Conservation (phyloP, 1,140 invertebrate species). For the Epicauta chinensis region DNA sequence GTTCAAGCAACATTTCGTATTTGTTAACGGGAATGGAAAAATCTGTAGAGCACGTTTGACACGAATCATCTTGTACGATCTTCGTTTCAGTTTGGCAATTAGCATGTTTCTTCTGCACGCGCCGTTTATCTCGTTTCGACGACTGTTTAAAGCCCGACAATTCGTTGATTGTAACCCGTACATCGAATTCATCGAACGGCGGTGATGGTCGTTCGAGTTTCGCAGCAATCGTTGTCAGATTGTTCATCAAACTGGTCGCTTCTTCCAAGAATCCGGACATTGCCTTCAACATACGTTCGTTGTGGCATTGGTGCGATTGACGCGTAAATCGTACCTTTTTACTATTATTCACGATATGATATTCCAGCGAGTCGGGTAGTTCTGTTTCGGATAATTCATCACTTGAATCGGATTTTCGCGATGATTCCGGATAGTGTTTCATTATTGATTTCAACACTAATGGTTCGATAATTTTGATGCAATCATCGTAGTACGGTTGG, state of each 20-base stretch:
- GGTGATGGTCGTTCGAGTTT: conserved; percentile 26
- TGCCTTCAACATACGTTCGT: conserved; percentile 28
- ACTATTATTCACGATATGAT: conserved; percentile 24
- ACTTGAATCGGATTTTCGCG: background rate
- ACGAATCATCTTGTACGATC: conserved; percentile 6
- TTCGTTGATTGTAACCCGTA: conserved; percentile 34
- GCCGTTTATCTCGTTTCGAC: conserved; percentile 4
- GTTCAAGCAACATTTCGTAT: conserved; percentile 34
- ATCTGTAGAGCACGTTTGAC: conserved; percentile 5
- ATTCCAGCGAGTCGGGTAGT: conserved; percentile 33
- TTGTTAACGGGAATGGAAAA: conserved; percentile 29
- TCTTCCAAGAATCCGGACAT: conserved; percentile 40
- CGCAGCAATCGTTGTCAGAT: conserved; percentile 28
- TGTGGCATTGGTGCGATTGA: conserved; percentile 16
- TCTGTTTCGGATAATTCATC: conserved; percentile 14
- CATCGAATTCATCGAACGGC: conserved; percentile 28
- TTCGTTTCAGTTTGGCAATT: conserved; percentile 12
- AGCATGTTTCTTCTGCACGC: conserved; percentile 6
- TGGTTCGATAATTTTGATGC: conserved; percentile 19
- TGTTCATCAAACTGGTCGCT: conserved; percentile 36
- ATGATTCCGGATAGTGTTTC: conserved; percentile 13
- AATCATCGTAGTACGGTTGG: conserved; percentile 9
- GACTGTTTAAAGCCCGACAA: conserved; percentile 14
- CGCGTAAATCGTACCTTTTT: conserved; percentile 34
- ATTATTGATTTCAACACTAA: conserved; percentile 26